Evolutionary conservation across 1,140 invertebrate species (phyloP), one percentile per base, ranked within the genome.

Genomic region (Subanguina moxae): DNA sequence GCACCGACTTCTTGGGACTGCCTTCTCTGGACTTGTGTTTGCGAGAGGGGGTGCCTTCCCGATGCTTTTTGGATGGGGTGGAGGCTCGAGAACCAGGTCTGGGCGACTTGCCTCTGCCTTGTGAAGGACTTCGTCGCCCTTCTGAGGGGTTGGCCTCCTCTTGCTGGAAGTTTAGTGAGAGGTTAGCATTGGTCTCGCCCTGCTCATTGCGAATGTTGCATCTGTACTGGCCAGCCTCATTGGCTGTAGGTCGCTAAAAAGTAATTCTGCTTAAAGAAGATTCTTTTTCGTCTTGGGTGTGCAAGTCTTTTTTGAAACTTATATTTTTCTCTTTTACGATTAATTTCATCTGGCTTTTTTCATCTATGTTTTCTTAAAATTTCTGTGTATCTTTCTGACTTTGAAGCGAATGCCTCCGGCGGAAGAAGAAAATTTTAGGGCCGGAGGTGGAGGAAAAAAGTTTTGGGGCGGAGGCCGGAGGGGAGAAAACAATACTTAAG

Each of bases 81-180:
- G 66, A 71, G 3, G 78, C 77, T n/a, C 80, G 63, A 27, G 73
- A 77, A n/a, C 62, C 62, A 52, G 48, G 48, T 15, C 15, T 19
- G 23, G 57, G 64, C 19, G 65, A 57, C 38, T 66, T 73, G n/a
- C 52, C 38, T 9, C 72, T 25, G n/a, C 48, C 48, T 19, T 21
- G n/a, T 15, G 48, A 52, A 5, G 48, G 48, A 52, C 48, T 52
- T 58, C 73, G 57, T 17, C 66, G 28, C 28, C 68, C 45, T 17
- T 57, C 62, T 67, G 69, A 57, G 27, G 64, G 58, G 11, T 70
- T 27, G 23, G 64, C 70, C 62, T 83, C 82, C 65, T 88, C 87
- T 92, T 92, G 93, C 89, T 95, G 92, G 85, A 97, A 93, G 85
- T 97, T 97, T 67, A 98, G 87, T 66, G 93, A 94, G 48, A 96